A percentile compares a stretch with the other conserved stretches of the same genome.
Evolutionary conservation across 2,113 vertebrate genomes (phyloP).

Genomic region (Gracilinanus agilis): DNA sequence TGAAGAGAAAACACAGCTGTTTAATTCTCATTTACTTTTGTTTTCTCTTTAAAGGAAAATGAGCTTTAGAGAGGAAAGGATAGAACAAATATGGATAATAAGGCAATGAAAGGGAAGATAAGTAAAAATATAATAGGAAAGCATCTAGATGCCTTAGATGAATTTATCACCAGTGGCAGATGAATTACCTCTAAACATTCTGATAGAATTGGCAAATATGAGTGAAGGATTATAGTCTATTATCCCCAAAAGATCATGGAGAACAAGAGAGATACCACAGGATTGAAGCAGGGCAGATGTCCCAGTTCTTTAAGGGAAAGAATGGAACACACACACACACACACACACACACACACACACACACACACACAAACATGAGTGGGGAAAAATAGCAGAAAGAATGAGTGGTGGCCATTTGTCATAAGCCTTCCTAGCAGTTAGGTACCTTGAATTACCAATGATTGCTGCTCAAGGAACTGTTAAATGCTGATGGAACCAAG

Average conservation of each 20-base stretch:
- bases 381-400: not conserved
- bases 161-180: not conserved
- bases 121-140: not conserved
- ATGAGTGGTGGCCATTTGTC: not conserved
- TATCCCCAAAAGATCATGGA: not conserved
- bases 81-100: not conserved
- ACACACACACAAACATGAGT: not conserved
- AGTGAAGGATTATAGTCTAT: not conserved
- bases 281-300: not conserved
- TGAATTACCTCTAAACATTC: not conserved
- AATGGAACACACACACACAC: not conserved
- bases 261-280: not conserved
- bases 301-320: not conserved
- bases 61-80: not conserved
- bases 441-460: not conserved
- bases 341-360: not conserved
- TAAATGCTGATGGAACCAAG: constrained; percentile 6
- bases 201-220: not conserved
- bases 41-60: not conserved
- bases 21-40: not conserved
- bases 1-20: not conserved
- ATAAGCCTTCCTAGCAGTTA: not conserved
- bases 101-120: not conserved
- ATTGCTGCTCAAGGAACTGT: not conserved
- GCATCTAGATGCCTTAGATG: not conserved